A percentile compares a stretch with the other conserved stretches of the same genome.
Conservation (phyloP, 2,888 invertebrate genomes). For the Trissonchulus latispiculum region DNA sequence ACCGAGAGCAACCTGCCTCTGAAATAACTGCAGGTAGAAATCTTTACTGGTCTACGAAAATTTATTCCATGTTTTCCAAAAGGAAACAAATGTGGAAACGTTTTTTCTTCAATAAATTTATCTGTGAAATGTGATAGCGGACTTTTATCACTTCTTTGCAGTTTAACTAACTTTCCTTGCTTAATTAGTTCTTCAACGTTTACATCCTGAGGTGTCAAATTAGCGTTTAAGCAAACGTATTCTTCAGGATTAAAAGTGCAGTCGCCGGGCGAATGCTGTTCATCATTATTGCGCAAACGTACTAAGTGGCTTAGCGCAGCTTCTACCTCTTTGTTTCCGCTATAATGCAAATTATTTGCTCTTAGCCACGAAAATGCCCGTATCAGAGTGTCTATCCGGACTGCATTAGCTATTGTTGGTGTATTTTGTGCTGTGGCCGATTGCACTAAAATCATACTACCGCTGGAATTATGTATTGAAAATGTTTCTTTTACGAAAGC, state of each 20-base stretch:
- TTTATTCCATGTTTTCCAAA: background rate
- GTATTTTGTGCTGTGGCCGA: background rate
- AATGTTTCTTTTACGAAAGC: background rate
- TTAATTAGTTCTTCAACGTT: background rate
- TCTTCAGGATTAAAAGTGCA: background rate
- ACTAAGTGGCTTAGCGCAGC: too few species aligned
- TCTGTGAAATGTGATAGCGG: background rate
- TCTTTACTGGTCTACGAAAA: background rate
- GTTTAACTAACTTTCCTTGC: background rate
- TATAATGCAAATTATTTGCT: background rate
- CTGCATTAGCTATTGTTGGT: background rate
- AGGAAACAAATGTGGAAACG: conserved; percentile 3
- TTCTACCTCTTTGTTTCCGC: background rate
- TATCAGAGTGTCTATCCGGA: background rate
- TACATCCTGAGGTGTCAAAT: background rate
- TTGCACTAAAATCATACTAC: background rate
- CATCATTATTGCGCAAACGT: too few species aligned
- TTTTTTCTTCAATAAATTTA: background rate
- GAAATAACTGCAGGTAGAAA: background rate
- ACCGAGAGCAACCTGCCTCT: background rate
- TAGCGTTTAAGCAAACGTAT: background rate
- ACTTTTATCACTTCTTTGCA: background rate
- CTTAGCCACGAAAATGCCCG: background rate
- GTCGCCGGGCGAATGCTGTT: background rate
- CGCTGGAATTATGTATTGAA: background rate